Conservation (phyloP, 2,888 invertebrate species). For the Acheta domesticus region DNA sequence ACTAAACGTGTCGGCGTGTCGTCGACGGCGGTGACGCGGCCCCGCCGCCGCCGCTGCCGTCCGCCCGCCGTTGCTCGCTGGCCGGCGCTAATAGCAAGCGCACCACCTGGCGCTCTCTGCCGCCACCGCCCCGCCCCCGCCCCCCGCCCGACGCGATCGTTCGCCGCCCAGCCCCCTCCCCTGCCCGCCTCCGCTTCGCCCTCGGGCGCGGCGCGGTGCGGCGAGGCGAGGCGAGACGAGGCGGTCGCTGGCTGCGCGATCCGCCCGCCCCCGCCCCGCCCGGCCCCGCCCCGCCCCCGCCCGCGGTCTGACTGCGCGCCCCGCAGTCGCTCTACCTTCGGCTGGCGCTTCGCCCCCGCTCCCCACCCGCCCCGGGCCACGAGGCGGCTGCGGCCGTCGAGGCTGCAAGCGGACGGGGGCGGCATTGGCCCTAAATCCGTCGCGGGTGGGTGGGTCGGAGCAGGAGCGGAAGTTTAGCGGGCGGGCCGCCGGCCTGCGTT, state of each 20-base stretch:
- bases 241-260: no score
- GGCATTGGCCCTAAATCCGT: background rate
- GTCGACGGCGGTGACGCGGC: constrained; percentile 18
- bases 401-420: background rate
- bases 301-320: constrained; percentile 42
- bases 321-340: constrained; percentile 51
- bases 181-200: constrained; percentile 44
- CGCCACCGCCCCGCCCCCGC: background rate
- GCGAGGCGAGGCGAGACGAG: background rate
- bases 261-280: constrained; percentile 40
- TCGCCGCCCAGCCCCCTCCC: background rate
- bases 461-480: constrained; percentile 23
- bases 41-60: background rate
- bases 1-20: constrained; percentile 9
- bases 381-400: constrained; percentile 44
- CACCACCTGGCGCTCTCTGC: background rate
- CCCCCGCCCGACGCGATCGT: background rate
- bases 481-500: constrained; percentile 29
- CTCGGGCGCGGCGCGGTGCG: constrained; percentile 43
- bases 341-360: constrained; percentile 51
- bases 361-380: background rate
- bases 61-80: background rate
- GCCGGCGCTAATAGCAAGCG: background rate
- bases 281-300: constrained; percentile 42
- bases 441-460: constrained; percentile 28